These are phyloP conservation scores for Centruroides sculpturatus DNA, from an alignment of 1,140 invertebrate genomes.

Conservation along the genomic window DNA sequence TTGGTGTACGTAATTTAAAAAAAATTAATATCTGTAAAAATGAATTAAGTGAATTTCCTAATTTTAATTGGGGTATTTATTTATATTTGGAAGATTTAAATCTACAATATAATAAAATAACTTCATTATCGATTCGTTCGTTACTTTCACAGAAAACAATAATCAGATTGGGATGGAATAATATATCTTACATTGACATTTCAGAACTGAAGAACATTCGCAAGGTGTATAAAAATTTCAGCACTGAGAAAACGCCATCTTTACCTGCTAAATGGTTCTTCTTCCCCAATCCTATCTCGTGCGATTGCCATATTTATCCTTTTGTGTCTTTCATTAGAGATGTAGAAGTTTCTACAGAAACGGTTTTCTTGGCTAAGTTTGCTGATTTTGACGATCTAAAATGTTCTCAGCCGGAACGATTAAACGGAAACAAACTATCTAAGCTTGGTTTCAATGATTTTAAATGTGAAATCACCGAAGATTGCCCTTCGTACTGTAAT, in stretches of 20 bases:
- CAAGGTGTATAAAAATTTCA: conserved; percentile 2
- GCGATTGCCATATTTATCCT: conserved; percentile 39
- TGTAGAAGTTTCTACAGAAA: neutral
- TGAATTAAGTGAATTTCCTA: conserved; percentile 10
- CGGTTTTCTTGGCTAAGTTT: neutral
- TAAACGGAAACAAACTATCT: conserved; percentile 13
- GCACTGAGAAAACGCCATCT: neutral
- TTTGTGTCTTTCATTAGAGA: conserved; percentile 6
- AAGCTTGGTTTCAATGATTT: conserved; percentile 17
- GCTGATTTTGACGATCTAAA: conserved; percentile 23
- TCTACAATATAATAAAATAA: conserved; percentile 16
- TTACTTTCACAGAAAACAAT: conserved; percentile 4
- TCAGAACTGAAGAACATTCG: conserved; percentile 15
- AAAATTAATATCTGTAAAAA: conserved; percentile 13
- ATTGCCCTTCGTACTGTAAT: conserved; percentile 29
- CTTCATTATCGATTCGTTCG: conserved; percentile 12
- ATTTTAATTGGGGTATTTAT: conserved; percentile 16
- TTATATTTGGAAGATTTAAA: conserved; percentile 14
- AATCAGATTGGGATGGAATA: neutral
- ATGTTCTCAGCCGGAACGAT: conserved; percentile 25
- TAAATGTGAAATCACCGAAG: conserved; percentile 7
- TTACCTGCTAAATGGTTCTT: conserved; percentile 19
- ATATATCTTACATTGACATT: conserved; percentile 6
- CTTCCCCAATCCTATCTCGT: conserved; percentile 46
- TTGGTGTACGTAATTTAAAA: conserved; percentile 8